Evolutionary conservation across 2,888 invertebrate species (phyloP).

Genomic region (Resseliella maxima): DNA sequence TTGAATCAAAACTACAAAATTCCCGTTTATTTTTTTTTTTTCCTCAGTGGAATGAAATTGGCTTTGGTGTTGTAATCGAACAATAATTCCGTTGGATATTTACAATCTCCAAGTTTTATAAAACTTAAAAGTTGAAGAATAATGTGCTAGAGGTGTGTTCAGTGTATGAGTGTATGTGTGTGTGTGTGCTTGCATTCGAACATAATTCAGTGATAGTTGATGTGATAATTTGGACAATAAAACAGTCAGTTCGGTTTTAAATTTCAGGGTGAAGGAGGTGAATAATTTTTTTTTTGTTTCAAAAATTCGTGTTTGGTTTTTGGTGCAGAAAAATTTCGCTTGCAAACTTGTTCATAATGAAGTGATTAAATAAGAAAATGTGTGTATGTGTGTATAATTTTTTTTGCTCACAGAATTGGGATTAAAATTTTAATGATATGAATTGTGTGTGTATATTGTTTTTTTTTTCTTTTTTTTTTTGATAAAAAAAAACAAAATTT

Average conservation of each 20-base stretch:
- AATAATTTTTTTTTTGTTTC: neutral
- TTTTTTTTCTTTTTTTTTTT: no score
- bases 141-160: neutral
- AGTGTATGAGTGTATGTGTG: neutral
- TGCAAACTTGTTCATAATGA: neutral
- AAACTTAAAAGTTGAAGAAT: neutral
- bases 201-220: neutral
- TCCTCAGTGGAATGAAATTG: neutral
- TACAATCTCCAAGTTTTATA: neutral
- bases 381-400: neutral
- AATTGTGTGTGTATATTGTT: no score
- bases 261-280: neutral
- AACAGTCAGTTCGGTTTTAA: neutral
- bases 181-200: constrained; percentile 33
- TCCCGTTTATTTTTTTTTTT: neutral
- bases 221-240: constrained; percentile 14
- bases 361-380: neutral
- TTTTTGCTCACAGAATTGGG: constrained; percentile 34
- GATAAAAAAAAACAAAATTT: neutral
- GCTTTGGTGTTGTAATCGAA: neutral
- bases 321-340: constrained; percentile 7
- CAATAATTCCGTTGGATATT: neutral
- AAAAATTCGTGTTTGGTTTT: neutral
- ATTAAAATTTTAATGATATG: constrained; percentile 31
- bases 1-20: neutral